Evolutionary conservation across 2,888 invertebrate genomes (phyloP), one percentile per base, ranked within the genome.

Genomic region (Endomychus coccineus): DNA sequence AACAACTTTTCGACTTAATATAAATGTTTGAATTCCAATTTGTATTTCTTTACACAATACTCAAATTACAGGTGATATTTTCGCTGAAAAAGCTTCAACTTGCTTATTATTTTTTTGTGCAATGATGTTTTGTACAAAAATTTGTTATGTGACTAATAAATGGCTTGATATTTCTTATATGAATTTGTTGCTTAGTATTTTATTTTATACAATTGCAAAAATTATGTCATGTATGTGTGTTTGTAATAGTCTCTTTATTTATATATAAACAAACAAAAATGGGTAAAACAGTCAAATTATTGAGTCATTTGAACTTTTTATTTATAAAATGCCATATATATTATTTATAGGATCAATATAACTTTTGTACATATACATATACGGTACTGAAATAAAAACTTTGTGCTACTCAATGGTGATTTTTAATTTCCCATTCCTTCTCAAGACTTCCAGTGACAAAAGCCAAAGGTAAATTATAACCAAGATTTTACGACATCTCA

Each of bases 291-390:
- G 37, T 33, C 23, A 23, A 33, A 27, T 29, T 37, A 16, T 33
- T 24, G 13, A 33, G 12, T 17, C 10, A 19, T 38, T 22, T 27
- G n/a, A n/a, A 19, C 33, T 33, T 34, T 33, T 29, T 19, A 21
- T 33, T 38, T 22, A 14, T 27, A 33, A 16, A 38, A 19, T 33
- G 38, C 38, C 38, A 38, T 38, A 38, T 31, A 28, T 31, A 10
- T 31, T 31, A 37, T 30, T 37, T 37, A 24, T 37, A 30, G 30
- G 31, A 37, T 31, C 14, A 23, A 25, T 28, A 14, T 28, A 23
- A 36, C 10, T 31, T 21, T 38, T 38, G 32, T 38, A 33, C 22
- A n/a, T n/a, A 34, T 38, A 38, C 23, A 34, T 32, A 27, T 38
- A 34, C 22, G 33, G 10, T 28, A 33, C 33, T 22, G 21, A 34